Evolutionary conservation across 2,888 invertebrate genomes (phyloP).

Genomic region (Thelaira solivaga): DNA sequence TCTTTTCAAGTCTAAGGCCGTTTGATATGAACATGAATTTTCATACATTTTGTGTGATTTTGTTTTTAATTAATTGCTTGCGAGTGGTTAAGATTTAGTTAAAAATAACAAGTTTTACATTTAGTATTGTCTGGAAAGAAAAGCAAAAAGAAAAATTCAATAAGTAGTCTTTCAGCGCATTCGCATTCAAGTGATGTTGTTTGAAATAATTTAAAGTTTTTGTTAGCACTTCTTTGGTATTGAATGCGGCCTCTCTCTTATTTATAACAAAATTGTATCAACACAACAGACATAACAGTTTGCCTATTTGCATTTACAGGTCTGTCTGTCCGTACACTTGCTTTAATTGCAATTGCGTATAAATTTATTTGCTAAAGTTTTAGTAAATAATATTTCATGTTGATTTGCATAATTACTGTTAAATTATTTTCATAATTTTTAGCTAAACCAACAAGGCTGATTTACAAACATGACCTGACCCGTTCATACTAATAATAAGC

Average conservation of each 20-base stretch:
- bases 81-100: neutral
- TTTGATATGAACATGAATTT: constrained; percentile 94
- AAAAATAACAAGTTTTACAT: too few species aligned
- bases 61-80: neutral
- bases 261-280: too few species aligned
- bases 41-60: constrained; percentile 86
- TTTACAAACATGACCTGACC: neutral
- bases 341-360: neutral
- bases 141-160: too few species aligned
- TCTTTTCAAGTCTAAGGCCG: constrained; percentile 87
- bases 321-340: neutral
- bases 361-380: neutral
- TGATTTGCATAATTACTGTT: constrained; percentile 17
- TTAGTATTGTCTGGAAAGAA: too few species aligned
- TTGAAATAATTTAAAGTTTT: too few species aligned
- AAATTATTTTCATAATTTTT: constrained; percentile 36
- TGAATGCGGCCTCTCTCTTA: too few species aligned
- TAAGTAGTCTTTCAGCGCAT: too few species aligned
- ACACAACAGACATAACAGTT: too few species aligned
- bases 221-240: too few species aligned
- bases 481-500: too few species aligned
- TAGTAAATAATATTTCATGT: constrained; percentile 16
- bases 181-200: too few species aligned
- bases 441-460: neutral
- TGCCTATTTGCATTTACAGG: too few species aligned